These are phyloP conservation scores for Eulithis prunata DNA, from an alignment of 2,888 invertebrate genomes.

Conservation along the genomic window DNA sequence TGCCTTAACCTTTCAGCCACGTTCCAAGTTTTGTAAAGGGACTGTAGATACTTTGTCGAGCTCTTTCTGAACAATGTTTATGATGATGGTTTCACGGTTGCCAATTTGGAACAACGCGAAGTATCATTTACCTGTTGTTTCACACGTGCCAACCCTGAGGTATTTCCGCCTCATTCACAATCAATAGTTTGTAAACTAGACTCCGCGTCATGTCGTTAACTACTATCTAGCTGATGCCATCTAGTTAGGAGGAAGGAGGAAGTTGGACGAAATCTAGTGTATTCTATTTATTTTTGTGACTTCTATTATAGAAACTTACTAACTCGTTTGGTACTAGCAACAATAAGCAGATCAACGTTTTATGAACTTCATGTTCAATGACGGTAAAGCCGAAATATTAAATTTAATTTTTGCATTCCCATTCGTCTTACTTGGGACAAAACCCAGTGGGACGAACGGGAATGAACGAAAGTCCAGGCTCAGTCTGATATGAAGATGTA, in stretches of 20 bases:
- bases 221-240: slow-evolving; percentile 15
- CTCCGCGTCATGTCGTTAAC: slow-evolving; percentile 18
- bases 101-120: background rate
- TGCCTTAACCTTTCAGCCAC: too few species aligned
- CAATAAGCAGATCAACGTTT: background rate
- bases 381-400: too few species aligned
- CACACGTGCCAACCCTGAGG: slow-evolving; percentile 10
- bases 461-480: too few species aligned
- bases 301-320: background rate
- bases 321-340: background rate
- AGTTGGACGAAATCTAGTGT: slow-evolving; percentile 3
- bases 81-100: background rate
- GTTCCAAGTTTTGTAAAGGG: too few species aligned
- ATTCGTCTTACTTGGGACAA: too few species aligned
- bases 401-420: too few species aligned
- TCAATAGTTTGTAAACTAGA: slow-evolving; percentile 30
- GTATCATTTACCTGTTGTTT: background rate
- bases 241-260: slow-evolving; percentile 5
- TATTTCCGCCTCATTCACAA: slow-evolving; percentile 19
- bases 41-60: too few species aligned
- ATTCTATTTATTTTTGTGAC: slow-evolving; percentile 1
- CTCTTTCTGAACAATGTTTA: too few species aligned
- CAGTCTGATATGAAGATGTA: background rate
- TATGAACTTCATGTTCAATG: too few species aligned
- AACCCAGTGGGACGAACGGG: too few species aligned